Evolutionary conservation across 2,113 vertebrate genomes (phyloP).

Genomic region (Dasyornis broadbenti): DNA sequence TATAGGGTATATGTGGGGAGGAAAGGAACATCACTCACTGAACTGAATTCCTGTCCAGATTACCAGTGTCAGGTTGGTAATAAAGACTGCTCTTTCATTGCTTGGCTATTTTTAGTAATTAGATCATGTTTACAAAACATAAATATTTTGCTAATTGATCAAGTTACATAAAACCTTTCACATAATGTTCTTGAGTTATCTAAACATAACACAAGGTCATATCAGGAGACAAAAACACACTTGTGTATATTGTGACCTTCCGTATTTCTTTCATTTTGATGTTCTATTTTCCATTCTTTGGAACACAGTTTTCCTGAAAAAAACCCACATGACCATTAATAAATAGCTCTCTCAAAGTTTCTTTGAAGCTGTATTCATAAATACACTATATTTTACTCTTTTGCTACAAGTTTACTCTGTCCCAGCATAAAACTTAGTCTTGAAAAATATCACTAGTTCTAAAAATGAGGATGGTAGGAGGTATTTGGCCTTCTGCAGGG

Average conservation of each 20-base stretch:
- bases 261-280: neutral
- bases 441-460: neutral
- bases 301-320: neutral
- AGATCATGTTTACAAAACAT: neutral
- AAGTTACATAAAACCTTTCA: neutral
- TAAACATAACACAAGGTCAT: neutral
- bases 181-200: neutral
- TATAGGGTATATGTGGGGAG: neutral
- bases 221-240: neutral
- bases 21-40: neutral
- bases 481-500: neutral
- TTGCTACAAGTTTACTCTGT: neutral
- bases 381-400: neutral
- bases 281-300: neutral
- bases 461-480: neutral
- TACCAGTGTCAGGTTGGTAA: neutral
- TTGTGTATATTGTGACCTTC: neutral
- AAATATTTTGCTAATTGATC: slow-evolving; percentile 9
- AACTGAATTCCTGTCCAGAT: slow-evolving; percentile 1
- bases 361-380: neutral
- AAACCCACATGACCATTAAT: neutral
- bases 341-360: neutral
- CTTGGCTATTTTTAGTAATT: neutral
- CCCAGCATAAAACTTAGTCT: neutral
- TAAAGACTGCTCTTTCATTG: neutral